Percentiles rank a stretch among this genome's conserved stretches.
Conservation (phyloP, 2,797 vertebrate species). For the Poecilia wingei region DNA sequence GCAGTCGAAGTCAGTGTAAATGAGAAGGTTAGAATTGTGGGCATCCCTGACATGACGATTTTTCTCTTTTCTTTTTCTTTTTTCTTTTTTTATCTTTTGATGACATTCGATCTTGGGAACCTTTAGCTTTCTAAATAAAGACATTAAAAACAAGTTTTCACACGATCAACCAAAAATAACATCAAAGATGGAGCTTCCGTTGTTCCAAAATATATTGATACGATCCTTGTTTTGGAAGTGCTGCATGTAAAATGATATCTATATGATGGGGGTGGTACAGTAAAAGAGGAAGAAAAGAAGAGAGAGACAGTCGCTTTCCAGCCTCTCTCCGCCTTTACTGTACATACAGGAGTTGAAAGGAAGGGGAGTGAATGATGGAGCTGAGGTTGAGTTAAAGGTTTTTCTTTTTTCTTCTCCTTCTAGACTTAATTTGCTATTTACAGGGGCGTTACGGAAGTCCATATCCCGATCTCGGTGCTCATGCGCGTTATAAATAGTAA, state of each 20-base stretch:
- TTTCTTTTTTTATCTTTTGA: neutral
- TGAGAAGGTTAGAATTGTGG: constrained; percentile 47
- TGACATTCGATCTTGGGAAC: constrained; percentile 23
- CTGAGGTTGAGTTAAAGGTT: constrained; percentile 30
- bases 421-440: constrained; percentile 70
- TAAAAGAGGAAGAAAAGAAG: constrained; percentile 21
- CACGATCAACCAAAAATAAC: neutral
- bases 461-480: constrained; percentile 53
- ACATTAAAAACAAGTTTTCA: neutral
- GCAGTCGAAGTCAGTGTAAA: constrained; percentile 13
- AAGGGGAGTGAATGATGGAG: constrained; percentile 37
- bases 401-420: neutral
- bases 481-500: constrained; percentile 90
- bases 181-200: neutral
- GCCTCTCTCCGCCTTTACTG: constrained; percentile 46
- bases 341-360: constrained; percentile 60
- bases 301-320: constrained; percentile 50
- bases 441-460: constrained; percentile 68
- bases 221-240: constrained; percentile 17
- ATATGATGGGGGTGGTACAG: constrained; percentile 22
- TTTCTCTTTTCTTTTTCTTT: neutral
- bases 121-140: neutral
- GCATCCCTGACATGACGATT: constrained; percentile 42
- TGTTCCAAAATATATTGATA: neutral
- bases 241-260: constrained; percentile 59